Base-by-base conservation (phyloP, 2,888 invertebrate species). In the Cosmia pyralina region DNA sequence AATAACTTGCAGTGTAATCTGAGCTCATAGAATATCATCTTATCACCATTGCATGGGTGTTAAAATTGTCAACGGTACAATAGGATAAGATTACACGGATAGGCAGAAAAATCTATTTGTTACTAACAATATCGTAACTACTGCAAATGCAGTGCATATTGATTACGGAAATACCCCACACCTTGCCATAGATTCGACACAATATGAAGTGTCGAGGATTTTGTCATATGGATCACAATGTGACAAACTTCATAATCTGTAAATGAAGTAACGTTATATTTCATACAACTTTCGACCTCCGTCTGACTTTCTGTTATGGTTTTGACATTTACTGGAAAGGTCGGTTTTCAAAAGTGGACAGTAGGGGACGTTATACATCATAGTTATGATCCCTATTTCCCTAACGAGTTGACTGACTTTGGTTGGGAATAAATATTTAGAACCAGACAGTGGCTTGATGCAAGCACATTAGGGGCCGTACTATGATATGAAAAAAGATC, bases 111-210 rank as follows among this genome's bases (percentile, higher is more conserved):
- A 68, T 70, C 64, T 71, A 66, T 72, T 63, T 59, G 28, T 52
- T 66, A 82, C 50, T 65, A 66, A 50, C 50, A 69, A 77, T 52
- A 60, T 34, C 55, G 66, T 63, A 59, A 55, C 50, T 28, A 60
- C 55, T 62, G 41, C 41, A 19, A 63, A 44, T 62, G 52, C 50
- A 60, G 38, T 50, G 52, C 15, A 59, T 72, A 78, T 69, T 48
- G 63, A 60, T 82, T 72, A 64, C 66, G 63, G 52, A 69, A 67
- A 78, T 69, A 77, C 66, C 58, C 38, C 52, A 44, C 28, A 22
- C 38, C 69, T 28, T 48, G 44, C 34, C 44, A 52, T 48, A 59
- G n/a, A 59, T 34, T n/a, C 53, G n/a, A 50, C 7, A 59, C 19
- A 73, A 62, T 34, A 71, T 34, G 11, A 38, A 7, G 7, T 58